These are phyloP conservation scores for Drosophila fungiperda DNA, from an alignment of 2,888 invertebrate species.

Conservation along the genomic window DNA sequence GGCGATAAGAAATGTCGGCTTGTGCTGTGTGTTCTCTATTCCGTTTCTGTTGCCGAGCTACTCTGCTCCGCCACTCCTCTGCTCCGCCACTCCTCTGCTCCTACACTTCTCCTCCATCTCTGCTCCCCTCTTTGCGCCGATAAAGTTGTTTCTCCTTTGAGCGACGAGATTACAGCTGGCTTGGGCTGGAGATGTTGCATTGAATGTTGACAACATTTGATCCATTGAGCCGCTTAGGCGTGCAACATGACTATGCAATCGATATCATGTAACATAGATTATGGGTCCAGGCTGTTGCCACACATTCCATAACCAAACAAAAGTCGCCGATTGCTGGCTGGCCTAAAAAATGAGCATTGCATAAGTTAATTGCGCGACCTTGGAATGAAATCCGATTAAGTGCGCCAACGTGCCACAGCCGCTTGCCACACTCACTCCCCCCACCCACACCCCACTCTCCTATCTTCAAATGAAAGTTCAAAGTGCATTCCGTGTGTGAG, in stretches of 20 bases:
- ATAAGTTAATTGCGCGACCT: conserved; percentile 42
- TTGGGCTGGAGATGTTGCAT: neutral
- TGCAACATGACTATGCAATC: conserved; percentile 2
- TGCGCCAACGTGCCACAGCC: neutral
- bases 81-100: neutral
- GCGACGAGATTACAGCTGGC: neutral
- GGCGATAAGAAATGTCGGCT: conserved; percentile 71
- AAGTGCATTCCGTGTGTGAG: conserved; percentile 2
- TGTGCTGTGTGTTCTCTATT: conserved; percentile 48
- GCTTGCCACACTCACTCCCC: neutral
- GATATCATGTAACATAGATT: conserved; percentile 11
- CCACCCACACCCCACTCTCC: neutral
- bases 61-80: neutral
- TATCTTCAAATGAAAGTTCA: neutral
- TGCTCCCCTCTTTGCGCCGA: conserved; percentile 4
- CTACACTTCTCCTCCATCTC: neutral
- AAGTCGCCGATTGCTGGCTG: neutral
- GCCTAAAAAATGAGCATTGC: conserved; percentile 29
- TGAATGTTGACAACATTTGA: neutral
- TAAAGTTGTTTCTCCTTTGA: conserved; percentile 2
- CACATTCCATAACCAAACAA: neutral
- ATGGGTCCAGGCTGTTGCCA: neutral
- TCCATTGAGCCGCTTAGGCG: neutral
- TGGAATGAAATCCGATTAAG: conserved; percentile 36
- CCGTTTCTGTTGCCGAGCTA: conserved; percentile 2